These are phyloP conservation scores for Ashinkailepas kermadecensis DNA, from an alignment of 2,888 invertebrate genomes.

Conservation along the genomic window DNA sequence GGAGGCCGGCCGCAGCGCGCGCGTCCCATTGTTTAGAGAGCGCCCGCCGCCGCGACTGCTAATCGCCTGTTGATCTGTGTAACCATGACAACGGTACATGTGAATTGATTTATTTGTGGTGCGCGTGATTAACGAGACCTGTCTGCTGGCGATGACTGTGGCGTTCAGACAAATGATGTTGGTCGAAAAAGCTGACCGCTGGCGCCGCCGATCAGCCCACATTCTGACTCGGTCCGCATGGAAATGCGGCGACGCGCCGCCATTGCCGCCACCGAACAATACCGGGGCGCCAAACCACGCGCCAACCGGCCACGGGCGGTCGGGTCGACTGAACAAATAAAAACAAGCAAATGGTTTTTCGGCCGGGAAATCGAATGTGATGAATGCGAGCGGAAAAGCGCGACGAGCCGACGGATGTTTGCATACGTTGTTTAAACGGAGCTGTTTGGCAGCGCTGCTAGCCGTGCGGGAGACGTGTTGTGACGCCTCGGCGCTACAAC, in stretches of 20 bases:
- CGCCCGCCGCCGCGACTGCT: not conserved
- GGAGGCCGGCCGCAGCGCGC: not conserved
- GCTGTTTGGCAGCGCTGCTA: not conserved
- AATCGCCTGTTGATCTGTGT: conserved; percentile 21
- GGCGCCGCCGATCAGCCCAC: not conserved
- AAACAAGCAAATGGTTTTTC: conserved; percentile 11
- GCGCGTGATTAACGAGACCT: not conserved
- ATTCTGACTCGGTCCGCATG: not conserved
- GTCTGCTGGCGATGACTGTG: not conserved
- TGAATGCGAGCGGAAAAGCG: not conserved
- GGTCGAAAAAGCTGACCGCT: not conserved
- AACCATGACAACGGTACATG: conserved; percentile 17
- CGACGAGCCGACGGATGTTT: not conserved
- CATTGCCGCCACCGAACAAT: not conserved
- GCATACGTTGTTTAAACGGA: not conserved
- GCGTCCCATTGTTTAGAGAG: conserved; percentile 14
- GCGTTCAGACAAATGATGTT: not conserved
- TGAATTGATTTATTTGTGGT: conserved; percentile 23
- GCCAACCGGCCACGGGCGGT: not conserved
- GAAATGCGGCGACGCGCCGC: not conserved
- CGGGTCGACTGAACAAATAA: not conserved
- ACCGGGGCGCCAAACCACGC: not conserved
- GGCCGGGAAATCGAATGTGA: conserved; percentile 5
- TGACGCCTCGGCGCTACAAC: no score
- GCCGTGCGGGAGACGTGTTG: no score